Evolutionary conservation across 2,797 vertebrate genomes (phyloP), one percentile per base, ranked within the genome.

Genomic region (Ptychobarbus kaznakovi): DNA sequence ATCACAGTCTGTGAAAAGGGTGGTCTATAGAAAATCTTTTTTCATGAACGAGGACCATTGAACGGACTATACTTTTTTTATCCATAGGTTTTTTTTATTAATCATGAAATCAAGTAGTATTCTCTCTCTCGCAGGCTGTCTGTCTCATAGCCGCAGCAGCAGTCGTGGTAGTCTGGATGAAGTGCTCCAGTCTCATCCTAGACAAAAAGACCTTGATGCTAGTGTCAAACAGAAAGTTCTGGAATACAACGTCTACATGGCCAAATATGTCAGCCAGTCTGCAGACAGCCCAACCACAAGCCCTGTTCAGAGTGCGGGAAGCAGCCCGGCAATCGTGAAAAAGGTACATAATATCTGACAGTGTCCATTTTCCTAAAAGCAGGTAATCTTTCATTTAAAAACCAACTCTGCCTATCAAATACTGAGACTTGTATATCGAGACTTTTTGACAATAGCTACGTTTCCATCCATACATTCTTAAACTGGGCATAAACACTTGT

Each of bases 171-270:
- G 95, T 3, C 74, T 94, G 88, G 97, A 99, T 79, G 98, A 99
- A 90, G 90, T 96, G 53, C 87, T 94, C 69, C 81, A 88, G 75
- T 90, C 94, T 44, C 97, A 95, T 90, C 89, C 93, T 0, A 96
- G 97, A 86, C 95, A 95, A 91, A 97, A 94, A 90, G 98, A 99
- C 44, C 61, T 91, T 69, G 82, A 92, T 49, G 93, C 92, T 82
- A 93, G 91, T 0, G 44, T 95, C 68, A 94, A 94, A 87, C 97
- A 97, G 91, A 99, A 97, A 90, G 93, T 96, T 94, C 92, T 98
- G 91, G 98, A 99, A 91, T 99, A 99, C 89, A 96, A 87, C 0
- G 87, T 98, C 90, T 99, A 98, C 88, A 99, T 99, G 98, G 97
- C 97, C 68, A 97, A 97, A 87, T 99, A 97, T 85, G 90, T 98